Evolutionary conservation across 2,888 invertebrate species (phyloP).

Genomic region (Dilophus febrilis): DNA sequence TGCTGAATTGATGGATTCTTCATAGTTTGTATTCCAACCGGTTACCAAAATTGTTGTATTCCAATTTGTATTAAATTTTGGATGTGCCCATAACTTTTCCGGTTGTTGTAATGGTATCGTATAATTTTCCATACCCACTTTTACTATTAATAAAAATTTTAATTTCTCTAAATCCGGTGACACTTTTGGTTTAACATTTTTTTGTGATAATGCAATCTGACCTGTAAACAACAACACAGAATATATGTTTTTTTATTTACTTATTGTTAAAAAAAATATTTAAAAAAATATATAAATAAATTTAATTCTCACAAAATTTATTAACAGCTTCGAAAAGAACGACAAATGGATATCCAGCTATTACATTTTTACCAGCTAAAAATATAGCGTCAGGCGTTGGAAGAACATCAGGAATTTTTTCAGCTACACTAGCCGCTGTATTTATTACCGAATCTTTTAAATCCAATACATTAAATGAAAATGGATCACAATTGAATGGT

Average conservation of each 20-base stretch:
- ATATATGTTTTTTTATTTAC: no score
- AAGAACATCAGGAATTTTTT: neutral
- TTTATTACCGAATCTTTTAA: neutral
- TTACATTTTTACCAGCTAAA: neutral
- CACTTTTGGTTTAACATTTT: slow-evolving; percentile 17
- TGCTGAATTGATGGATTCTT: neutral
- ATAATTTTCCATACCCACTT: slow-evolving; percentile 14
- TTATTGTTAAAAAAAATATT: no score
- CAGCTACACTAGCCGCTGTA: neutral
- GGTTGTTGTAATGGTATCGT: slow-evolving; percentile 20
- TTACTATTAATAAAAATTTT: slow-evolving; percentile 16
- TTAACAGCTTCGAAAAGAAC: neutral
- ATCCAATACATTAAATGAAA: neutral
- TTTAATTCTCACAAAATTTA: neutral
- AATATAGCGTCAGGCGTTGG: neutral
- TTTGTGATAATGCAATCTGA: slow-evolving; percentile 19
- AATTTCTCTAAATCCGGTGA: slow-evolving; percentile 22
- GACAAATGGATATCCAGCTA: slow-evolving; percentile 1
- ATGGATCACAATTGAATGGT: neutral
- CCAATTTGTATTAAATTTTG: slow-evolving; percentile 19
- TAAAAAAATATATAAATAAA: no score
- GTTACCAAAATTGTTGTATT: slow-evolving; percentile 24
- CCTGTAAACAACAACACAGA: slow-evolving; percentile 13
- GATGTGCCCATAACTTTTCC: slow-evolving; percentile 21
- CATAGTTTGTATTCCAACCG: slow-evolving; percentile 23